Evolutionary conservation across 2,113 vertebrate species (phyloP), one percentile per base, ranked within the genome.

Genomic region (Canis aureus): DNA sequence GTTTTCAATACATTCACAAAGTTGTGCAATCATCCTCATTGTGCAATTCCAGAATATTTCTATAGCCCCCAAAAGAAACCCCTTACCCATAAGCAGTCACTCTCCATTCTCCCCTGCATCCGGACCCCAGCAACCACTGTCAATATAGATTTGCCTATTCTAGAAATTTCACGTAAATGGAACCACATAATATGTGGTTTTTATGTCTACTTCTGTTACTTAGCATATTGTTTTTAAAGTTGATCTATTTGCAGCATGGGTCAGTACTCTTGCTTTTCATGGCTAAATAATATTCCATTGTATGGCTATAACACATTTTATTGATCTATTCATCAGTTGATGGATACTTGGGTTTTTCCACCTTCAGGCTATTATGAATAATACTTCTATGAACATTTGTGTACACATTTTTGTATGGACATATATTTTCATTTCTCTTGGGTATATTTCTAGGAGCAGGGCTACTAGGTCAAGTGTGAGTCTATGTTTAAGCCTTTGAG

Each of bases 401-500:
- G 43, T 76, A 71, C 17, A 89, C 0, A 11, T 57, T 89, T 88
- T 66, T 71, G 20, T 62, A 38, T 93, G 38, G 3, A 73, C 38
- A 82, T 87, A 32, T 19, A 74, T 57, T 92, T 95, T 94, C 17
- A n/a, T 64, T 86, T 64, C 17, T 80, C 29, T 73, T 86, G 73
- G 8, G 43, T 85, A 55, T 89, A 35, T 89, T 60, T 78, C 53
- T 91, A 80, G 43, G 8, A 32, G 25, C 16, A 55, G n/a, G 94
- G 35, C 86, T 91, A 5, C 64, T 96, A 23, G 23, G 29, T 91
- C 74, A 81, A 81, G 57, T 91, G 23, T 86, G 53, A n/a, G 57
- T 71, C 22, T 78, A 19, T 91, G 27, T 86, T 91, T 94, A 91
- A 87, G 73, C 22, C 43, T 91, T 69, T 87, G 66, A 94, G 74